Evolutionary conservation across 2,888 invertebrate genomes (phyloP).

Genomic region (Sturmia bella): DNA sequence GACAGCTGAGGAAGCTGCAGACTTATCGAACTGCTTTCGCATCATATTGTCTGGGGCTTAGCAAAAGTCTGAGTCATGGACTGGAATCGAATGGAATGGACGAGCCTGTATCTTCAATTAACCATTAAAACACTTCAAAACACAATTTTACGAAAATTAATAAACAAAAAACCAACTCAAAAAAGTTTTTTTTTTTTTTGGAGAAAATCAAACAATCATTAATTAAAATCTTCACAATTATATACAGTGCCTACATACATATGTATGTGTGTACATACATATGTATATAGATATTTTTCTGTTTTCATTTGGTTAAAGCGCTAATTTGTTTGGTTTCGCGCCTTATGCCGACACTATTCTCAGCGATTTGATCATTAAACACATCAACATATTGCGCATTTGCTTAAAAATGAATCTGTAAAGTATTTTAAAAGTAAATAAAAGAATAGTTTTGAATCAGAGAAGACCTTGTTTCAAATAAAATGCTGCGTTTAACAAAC

Average conservation of each 20-base stretch:
- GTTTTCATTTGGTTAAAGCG: conserved; percentile 41
- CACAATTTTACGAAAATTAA: not conserved
- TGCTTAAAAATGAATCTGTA: conserved; percentile 25
- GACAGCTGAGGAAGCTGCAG: too few species aligned
- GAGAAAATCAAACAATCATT: conserved; percentile 42
- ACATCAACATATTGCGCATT: conserved; percentile 36
- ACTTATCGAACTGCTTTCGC: too few species aligned
- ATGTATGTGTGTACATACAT: too few species aligned
- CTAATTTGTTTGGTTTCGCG: conserved; percentile 71
- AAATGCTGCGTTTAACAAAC: conserved; percentile 35
- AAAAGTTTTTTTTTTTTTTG: conserved; percentile 5
- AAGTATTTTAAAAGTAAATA: not conserved
- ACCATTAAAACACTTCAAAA: too few species aligned
- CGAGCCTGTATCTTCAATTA: too few species aligned
- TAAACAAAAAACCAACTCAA: too few species aligned
- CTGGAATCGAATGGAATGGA: too few species aligned
- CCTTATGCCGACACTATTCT: conserved; percentile 63
- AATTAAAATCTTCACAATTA: conserved; percentile 61
- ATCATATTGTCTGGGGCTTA: too few species aligned
- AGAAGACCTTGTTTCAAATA: conserved; percentile 21
- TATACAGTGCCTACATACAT: too few species aligned
- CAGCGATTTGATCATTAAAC: conserved; percentile 34
- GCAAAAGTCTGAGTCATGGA: too few species aligned
- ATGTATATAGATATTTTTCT: too few species aligned
- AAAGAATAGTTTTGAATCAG: not conserved